Evolutionary conservation across 2,888 invertebrate genomes (phyloP).

Genomic region (Prionchulus punctatus): DNA sequence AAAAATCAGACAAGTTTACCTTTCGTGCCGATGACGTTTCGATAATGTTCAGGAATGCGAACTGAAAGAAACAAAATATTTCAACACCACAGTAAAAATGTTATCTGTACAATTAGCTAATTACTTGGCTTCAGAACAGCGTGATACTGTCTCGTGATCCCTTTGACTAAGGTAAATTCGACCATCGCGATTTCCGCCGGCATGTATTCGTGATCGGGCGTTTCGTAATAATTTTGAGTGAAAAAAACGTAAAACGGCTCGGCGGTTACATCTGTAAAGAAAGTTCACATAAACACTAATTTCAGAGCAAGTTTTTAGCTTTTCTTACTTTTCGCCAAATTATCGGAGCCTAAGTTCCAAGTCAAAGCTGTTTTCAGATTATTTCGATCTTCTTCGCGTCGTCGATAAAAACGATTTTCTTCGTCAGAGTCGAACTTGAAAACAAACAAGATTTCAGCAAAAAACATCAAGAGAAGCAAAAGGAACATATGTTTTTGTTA

Average conservation of each 20-base stretch:
- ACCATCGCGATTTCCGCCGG: constrained; percentile 3
- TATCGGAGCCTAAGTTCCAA: not conserved
- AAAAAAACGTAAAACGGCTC: not conserved
- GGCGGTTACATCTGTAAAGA: no score
- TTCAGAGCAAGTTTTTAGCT: no score
- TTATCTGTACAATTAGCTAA: no score
- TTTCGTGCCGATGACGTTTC: no score
- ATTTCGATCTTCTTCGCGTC: not conserved
- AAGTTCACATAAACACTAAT: no score
- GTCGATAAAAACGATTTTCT: not conserved
- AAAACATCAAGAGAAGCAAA: no score
- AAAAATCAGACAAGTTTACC: no score
- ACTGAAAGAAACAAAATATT: no score
- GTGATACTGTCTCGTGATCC: not conserved
- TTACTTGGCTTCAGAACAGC: not conserved
- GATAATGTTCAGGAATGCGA: no score
- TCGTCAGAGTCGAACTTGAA: not conserved
- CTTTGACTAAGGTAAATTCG: not conserved
- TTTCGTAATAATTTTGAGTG: not conserved
- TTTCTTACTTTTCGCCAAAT: not conserved
- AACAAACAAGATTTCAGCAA: no score
- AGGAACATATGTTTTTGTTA: no score
- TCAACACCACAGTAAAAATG: no score
- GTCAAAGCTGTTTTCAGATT: not conserved
- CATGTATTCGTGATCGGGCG: constrained; percentile 1